These are phyloP conservation scores for Lycophotia porphyrea DNA, from an alignment of 2,888 invertebrate genomes.

Conservation along the genomic window DNA sequence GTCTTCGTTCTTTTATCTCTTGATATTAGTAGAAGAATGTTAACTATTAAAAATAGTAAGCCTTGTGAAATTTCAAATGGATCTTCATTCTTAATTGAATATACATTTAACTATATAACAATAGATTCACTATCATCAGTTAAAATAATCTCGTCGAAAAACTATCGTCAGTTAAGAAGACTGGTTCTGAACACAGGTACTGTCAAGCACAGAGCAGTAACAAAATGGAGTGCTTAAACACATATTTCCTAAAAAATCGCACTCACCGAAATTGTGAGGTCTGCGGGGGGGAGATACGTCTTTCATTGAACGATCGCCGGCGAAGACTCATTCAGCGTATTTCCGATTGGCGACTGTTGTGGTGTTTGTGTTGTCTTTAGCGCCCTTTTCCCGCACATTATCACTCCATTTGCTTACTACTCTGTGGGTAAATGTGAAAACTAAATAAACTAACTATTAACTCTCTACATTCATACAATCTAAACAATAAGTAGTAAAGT, in stretches of 20 bases:
- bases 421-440: slow-evolving; percentile 60
- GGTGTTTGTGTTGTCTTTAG: slow-evolving; percentile 46
- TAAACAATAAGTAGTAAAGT: slow-evolving; percentile 19
- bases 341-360: slow-evolving; percentile 46
- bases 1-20: slow-evolving; percentile 7
- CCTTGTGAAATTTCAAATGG: background rate
- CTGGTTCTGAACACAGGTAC: background rate
- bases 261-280: slow-evolving; percentile 62
- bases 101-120: slow-evolving; percentile 16
- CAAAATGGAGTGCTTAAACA: slow-evolving; percentile 49
- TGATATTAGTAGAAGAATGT: background rate
- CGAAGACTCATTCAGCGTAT: slow-evolving; percentile 42
- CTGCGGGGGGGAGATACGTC: slow-evolving; percentile 40
- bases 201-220: slow-evolving; percentile 54
- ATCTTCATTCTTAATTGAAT: slow-evolving; percentile 26
- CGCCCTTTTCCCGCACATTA: slow-evolving; percentile 55
- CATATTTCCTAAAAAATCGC: slow-evolving; percentile 47
- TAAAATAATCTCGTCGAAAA: too few relatives aligned
- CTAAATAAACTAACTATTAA: slow-evolving; percentile 51
- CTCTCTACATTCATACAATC: slow-evolving; percentile 40
- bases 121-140: background rate
- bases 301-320: slow-evolving; percentile 54
- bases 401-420: slow-evolving; percentile 63
- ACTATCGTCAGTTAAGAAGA: slow-evolving; percentile 6
- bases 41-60: slow-evolving; percentile 1